Percentiles rank a stretch among this genome's conserved stretches.
These are phyloP conservation scores for Podotricha telesiphe DNA, from an alignment of 2,888 invertebrate genomes.

Conservation along the genomic window DNA sequence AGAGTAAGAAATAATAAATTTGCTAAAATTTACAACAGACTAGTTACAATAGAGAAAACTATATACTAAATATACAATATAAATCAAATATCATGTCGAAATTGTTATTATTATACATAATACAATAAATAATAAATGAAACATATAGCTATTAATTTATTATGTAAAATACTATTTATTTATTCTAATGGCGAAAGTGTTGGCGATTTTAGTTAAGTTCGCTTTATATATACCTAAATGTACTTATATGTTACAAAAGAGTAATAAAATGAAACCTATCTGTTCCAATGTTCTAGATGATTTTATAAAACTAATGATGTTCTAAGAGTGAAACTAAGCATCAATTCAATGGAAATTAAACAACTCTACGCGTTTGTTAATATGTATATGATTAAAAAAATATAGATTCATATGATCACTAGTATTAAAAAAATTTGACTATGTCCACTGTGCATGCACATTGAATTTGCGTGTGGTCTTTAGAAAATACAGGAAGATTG, in stretches of 20 bases:
- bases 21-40: neutral
- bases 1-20: neutral
- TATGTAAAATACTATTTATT: constrained; percentile 11
- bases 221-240: constrained; percentile 5
- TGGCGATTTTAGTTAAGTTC: neutral
- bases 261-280: neutral
- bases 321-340: neutral
- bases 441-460: neutral
- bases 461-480: neutral
- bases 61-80: neutral
- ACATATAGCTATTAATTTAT: constrained; percentile 6
- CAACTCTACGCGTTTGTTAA: neutral
- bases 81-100: neutral
- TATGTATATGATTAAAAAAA: neutral
- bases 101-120: neutral
- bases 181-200: constrained; percentile 18
- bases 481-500: neutral
- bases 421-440: neutral
- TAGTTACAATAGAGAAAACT: neutral
- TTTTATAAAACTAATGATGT: neutral
- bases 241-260: neutral
- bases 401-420: constrained; percentile 2
- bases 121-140: neutral
- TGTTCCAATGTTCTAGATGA: neutral
- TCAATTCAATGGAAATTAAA: neutral